Evolutionary conservation across 2,113 vertebrate genomes (phyloP).

Genomic region (Oophaga pumilio): DNA sequence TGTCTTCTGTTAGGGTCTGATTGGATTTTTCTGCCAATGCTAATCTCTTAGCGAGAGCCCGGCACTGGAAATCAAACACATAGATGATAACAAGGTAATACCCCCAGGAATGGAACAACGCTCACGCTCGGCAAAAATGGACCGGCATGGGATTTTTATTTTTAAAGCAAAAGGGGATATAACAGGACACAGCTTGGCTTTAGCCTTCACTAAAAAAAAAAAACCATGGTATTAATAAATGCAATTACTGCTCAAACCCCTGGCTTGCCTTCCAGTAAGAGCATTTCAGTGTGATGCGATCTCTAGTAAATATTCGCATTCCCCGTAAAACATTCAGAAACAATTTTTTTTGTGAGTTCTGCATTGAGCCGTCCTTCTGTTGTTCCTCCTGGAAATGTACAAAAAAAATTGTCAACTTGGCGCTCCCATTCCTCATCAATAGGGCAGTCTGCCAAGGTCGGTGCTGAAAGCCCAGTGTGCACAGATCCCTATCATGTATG

Average conservation of each 20-base stretch:
- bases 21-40: conserved; percentile 88
- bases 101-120: background rate
- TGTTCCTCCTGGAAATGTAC: background rate
- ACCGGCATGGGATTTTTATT: background rate
- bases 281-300: background rate
- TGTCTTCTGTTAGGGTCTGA: conserved; percentile 79
- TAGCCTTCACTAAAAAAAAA: too few relatives aligned
- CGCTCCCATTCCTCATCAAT: background rate
- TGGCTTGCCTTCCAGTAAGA: background rate
- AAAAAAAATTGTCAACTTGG: too few relatives aligned
- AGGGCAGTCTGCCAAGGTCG: background rate
- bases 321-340: too few relatives aligned
- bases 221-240: background rate
- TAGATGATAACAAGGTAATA: background rate
- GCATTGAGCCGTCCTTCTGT: background rate
- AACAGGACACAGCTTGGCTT: background rate
- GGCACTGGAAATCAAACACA: conserved; percentile 78
- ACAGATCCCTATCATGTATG: too few relatives aligned
- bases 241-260: background rate
- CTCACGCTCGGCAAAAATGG: background rate
- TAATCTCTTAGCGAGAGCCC: conserved; percentile 91
- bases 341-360: background rate
- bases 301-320: background rate
- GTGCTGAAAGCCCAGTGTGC: background rate
- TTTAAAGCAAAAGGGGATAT: background rate